These are phyloP conservation scores for Ormia ochracea DNA, from an alignment of 2,888 invertebrate species.

Conservation along the genomic window DNA sequence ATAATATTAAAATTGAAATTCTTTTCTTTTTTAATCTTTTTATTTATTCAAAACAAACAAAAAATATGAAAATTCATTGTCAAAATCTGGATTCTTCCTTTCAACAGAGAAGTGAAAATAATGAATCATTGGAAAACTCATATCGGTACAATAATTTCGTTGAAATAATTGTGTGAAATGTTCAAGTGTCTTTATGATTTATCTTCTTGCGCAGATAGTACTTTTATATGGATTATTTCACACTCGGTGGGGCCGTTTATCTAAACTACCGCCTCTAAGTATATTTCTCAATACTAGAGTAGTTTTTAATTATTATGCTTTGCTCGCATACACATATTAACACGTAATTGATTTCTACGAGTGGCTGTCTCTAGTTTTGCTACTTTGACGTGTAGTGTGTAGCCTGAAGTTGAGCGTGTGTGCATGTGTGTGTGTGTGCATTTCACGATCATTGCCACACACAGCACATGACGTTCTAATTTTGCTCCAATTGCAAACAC, in stretches of 20 bases:
- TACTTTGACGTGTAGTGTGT: background rate
- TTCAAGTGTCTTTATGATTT: constrained; percentile 36
- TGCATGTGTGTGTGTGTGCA: constrained; percentile 21
- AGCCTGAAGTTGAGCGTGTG: background rate
- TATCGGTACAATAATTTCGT: background rate
- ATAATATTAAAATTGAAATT: background rate
- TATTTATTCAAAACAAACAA: background rate
- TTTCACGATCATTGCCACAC: constrained; percentile 59
- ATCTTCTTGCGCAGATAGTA: background rate
- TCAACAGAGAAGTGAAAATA: background rate
- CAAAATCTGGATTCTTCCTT: background rate
- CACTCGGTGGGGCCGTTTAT: constrained; percentile 59
- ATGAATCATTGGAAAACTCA: background rate
- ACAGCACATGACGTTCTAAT: constrained; percentile 2
- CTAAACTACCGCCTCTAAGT: constrained; percentile 46
- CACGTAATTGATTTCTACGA: background rate
- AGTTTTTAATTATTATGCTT: constrained; percentile 43
- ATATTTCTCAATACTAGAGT: constrained; percentile 13
- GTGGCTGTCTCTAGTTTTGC: background rate
- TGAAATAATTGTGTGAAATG: constrained; percentile 4
- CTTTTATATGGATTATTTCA: constrained; percentile 53
- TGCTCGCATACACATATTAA: background rate
- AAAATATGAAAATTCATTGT: background rate
- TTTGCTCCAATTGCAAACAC: too few species aligned
- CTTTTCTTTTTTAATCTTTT: background rate